Evolutionary conservation across 1,140 invertebrate genomes (phyloP).

Genomic region (Drosophila lacteicornis): DNA sequence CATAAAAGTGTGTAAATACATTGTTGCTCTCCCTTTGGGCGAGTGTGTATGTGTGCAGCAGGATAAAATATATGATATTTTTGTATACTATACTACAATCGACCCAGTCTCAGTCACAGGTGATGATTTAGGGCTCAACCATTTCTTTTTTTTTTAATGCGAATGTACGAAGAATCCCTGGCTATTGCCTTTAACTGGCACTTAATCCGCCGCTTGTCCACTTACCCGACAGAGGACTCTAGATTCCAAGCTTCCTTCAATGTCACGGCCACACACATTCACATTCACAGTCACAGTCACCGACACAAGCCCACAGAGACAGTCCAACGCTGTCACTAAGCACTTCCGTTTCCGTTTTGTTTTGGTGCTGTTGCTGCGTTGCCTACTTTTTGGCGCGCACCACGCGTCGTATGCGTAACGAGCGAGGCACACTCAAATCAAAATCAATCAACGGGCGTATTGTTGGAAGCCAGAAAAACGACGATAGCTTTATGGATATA

Average conservation of each 20-base stretch:
- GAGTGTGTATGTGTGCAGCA: constrained; percentile 11
- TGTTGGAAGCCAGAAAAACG: constrained; percentile 52
- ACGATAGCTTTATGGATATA: constrained; percentile 5
- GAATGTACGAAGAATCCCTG: background rate
- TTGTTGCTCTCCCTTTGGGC: constrained; percentile 17
- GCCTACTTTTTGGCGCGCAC: constrained; percentile 70
- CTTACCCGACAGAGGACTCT: constrained; percentile 29
- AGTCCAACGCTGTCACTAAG: constrained; percentile 51
- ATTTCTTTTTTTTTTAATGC: background rate
- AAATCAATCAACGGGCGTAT: constrained; percentile 76
- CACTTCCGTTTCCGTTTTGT: constrained; percentile 75
- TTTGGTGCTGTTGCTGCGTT: constrained; percentile 42
- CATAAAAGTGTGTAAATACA: constrained; percentile 49
- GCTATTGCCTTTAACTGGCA: constrained; percentile 13
- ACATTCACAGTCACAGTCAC: constrained; percentile 16
- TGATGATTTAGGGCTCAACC: constrained; percentile 1
- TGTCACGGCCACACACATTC: constrained; percentile 40
- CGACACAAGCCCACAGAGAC: constrained; percentile 7
- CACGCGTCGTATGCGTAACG: constrained; percentile 75
- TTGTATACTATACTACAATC: constrained; percentile 40
- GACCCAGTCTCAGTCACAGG: constrained; percentile 15
- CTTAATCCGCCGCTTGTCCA: constrained; percentile 17
- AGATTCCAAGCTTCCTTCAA: constrained; percentile 7
- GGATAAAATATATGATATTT: constrained; percentile 3
- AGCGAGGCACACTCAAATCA: constrained; percentile 72